A percentile compares a stretch with the other conserved stretches of the same genome.
Conservation (phyloP, 2,797 vertebrate species). For the Halcyon smyrnensis region DNA sequence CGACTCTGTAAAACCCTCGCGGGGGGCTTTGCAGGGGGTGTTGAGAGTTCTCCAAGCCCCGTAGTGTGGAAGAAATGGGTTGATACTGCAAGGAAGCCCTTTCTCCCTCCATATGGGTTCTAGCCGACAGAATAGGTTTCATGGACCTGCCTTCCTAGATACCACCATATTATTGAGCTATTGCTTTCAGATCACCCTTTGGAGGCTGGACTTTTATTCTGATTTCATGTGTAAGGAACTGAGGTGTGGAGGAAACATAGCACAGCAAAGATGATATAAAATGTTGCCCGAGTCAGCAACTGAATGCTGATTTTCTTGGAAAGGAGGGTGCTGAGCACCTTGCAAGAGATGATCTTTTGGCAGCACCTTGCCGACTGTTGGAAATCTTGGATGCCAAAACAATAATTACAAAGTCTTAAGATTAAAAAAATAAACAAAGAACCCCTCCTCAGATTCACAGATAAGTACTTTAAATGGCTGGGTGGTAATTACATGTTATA, state of each 20-base stretch:
- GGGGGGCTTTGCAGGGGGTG: neutral
- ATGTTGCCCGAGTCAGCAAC: slow-evolving; percentile 15
- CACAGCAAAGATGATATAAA: neutral
- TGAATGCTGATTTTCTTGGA: slow-evolving; percentile 53
- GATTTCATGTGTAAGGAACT: neutral
- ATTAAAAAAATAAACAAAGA: slow-evolving; percentile 65
- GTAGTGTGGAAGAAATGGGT: neutral
- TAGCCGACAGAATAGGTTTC: neutral
- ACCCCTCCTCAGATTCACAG: slow-evolving; percentile 66
- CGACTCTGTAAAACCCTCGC: neutral
- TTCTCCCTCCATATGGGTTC: neutral
- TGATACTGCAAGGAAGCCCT: neutral
- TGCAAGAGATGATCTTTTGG: slow-evolving; percentile 39
- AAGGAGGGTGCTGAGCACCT: slow-evolving; percentile 53
- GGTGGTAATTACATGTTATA: slow-evolving; percentile 55
- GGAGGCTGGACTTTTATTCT: slow-evolving; percentile 31
- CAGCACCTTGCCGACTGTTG: neutral
- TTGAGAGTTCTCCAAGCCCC: neutral
- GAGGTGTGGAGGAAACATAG: neutral
- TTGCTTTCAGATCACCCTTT: neutral
- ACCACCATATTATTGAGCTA: neutral
- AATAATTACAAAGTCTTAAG: slow-evolving; percentile 63
- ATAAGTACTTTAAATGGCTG: slow-evolving; percentile 61
- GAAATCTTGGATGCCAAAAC: slow-evolving; percentile 63
- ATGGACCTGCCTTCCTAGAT: neutral